Conservation (phyloP, 2,797 vertebrate genomes). For the Sciurus vulgaris region DNA sequence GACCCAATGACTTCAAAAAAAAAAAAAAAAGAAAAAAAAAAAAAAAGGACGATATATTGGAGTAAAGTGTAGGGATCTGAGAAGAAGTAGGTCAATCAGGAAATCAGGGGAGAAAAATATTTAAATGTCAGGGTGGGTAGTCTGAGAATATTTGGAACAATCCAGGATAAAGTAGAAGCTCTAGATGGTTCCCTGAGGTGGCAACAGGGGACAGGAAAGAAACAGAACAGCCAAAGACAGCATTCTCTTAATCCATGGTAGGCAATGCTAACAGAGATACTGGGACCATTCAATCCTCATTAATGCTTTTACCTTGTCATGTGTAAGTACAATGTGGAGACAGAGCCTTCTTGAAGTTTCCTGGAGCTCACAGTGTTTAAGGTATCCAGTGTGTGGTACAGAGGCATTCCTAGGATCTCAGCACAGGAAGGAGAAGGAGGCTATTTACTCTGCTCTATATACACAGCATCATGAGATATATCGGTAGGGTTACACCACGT, state of each 20-base stretch:
- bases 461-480: rapidly evolving
- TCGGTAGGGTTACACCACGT: rapidly evolving
- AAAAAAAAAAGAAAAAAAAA: too few species aligned
- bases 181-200: not conserved
- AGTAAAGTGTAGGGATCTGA: not conserved
- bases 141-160: not conserved
- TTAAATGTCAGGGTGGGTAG: not conserved
- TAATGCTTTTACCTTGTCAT: not conserved
- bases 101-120: not conserved
- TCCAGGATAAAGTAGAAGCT: not conserved
- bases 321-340: not conserved
- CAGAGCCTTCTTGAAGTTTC: not conserved
- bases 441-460: not conserved
- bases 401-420: not conserved
- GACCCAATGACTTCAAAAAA: not conserved
- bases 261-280: not conserved
- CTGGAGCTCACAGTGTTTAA: not conserved
- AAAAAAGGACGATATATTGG: not conserved
- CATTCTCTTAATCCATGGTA: not conserved
- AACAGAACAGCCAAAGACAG: not conserved
- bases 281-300: not conserved
- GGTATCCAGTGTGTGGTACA: not conserved
- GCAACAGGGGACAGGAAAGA: not conserved
- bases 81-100: not conserved
- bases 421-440: not conserved